Percentiles rank a stretch among this genome's conserved stretches.
Evolutionary conservation across 2,888 invertebrate species (phyloP).

Genomic region (Pachydiplax longipennis): DNA sequence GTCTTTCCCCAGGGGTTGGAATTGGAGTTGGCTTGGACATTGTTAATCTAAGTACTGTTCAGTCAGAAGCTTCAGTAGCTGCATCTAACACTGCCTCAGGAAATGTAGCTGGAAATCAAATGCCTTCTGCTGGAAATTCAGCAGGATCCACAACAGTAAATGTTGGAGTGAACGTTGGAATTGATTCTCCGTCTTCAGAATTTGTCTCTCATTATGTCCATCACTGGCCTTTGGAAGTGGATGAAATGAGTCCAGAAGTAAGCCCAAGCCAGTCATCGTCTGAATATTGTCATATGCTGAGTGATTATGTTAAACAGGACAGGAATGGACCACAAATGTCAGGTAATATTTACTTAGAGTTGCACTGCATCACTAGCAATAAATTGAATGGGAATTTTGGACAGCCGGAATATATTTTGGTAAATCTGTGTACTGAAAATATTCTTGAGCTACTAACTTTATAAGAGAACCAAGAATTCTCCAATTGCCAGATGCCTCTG

Average conservation of each 20-base stretch:
- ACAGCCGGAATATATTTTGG: no score
- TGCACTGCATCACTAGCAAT: neutral
- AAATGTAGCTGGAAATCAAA: neutral
- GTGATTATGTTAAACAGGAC: neutral
- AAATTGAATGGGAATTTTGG: no score
- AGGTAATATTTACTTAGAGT: neutral
- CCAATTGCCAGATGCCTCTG: no score
- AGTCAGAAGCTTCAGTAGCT: neutral
- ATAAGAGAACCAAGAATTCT: no score
- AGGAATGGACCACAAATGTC: neutral
- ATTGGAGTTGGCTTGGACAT: conserved; percentile 41
- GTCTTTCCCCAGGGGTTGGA: conserved; percentile 11
- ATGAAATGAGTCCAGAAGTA: neutral
- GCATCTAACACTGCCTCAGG: neutral
- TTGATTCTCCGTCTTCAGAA: neutral
- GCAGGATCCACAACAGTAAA: neutral
- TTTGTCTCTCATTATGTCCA: neutral
- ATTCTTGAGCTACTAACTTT: no score
- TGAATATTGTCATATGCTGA: neutral
- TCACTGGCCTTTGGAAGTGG: conserved; percentile 29
- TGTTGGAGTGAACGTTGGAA: conserved; percentile 4
- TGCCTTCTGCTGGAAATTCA: neutral
- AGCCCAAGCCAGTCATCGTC: neutral
- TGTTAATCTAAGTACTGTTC: conserved; percentile 1
- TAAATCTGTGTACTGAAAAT: no score